Evolutionary conservation across 2,888 invertebrate species (phyloP).

Genomic region (Perizoma affinitatum): DNA sequence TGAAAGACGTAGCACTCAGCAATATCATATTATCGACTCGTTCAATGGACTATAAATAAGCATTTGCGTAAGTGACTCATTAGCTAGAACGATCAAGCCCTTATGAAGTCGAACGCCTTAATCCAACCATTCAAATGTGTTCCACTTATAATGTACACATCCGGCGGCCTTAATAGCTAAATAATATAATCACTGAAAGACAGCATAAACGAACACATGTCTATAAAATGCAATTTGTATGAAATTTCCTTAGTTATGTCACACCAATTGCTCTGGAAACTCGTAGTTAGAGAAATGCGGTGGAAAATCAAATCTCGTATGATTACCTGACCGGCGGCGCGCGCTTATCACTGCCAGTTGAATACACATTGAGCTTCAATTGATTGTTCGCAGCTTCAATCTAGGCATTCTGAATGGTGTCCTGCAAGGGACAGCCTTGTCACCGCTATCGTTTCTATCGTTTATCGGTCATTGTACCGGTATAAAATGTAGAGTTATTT

Average conservation of each 20-base stretch:
- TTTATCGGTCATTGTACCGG: constrained; percentile 64
- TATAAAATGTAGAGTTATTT: constrained; percentile 42
- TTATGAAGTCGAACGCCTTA: constrained; percentile 45
- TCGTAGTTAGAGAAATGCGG: too few relatives aligned
- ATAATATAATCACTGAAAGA: constrained; percentile 48
- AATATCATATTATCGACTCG: constrained; percentile 26
- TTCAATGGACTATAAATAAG: constrained; percentile 29
- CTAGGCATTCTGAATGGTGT: constrained; percentile 4
- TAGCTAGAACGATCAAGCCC: constrained; percentile 37
- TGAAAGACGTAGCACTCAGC: constrained; percentile 26
- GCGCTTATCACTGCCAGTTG: background rate
- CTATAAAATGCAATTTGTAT: constrained; percentile 2
- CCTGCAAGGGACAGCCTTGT: constrained; percentile 18
- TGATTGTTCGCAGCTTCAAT: background rate
- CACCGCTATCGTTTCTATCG: constrained; percentile 46
- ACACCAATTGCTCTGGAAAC: too few relatives aligned
- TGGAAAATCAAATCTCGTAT: too few relatives aligned
- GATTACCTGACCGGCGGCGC: too few relatives aligned
- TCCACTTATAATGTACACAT: constrained; percentile 60
- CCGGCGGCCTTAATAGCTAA: constrained; percentile 63
- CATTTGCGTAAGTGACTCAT: constrained; percentile 37
- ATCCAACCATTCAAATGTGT: constrained; percentile 58
- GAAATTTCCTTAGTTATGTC: too few relatives aligned
- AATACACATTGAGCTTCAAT: background rate
- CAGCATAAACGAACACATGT: constrained; percentile 31